phyloP scores from a whole-genome alignment of 2,113 vertebrate species.

The Rhynchopsitta pachyrhyncha region DNA sequence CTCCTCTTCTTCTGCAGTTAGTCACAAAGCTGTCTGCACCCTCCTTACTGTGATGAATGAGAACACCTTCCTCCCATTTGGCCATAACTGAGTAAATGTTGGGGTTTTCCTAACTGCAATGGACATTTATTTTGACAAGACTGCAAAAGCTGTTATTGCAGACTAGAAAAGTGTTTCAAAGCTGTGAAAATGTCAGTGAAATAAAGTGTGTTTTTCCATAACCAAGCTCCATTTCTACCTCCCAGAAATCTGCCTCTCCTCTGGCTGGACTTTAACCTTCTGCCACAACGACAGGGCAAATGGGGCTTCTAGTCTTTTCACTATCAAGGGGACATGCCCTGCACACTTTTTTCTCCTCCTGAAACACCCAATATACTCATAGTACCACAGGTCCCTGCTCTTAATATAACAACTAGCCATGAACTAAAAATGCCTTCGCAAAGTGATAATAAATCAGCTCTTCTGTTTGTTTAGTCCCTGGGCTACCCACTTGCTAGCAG shows the following conservation, averaged over 20 bases:
- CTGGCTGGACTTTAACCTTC: not conserved
- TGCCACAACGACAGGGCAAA: not conserved
- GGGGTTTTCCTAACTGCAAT: not conserved
- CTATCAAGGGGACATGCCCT: not conserved
- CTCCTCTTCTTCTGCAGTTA: not conserved
- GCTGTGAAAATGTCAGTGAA: constrained; percentile 21
- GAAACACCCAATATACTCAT: not conserved
- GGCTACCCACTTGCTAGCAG: not conserved
- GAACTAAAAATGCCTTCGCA: not conserved
- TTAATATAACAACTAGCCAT: not conserved
- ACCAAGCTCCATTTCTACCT: not conserved
- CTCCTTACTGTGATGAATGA: not conserved
- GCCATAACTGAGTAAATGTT: not conserved
- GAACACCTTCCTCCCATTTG: not conserved
- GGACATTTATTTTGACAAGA: not conserved
- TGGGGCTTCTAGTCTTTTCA: not conserved
- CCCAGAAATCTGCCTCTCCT: not conserved
- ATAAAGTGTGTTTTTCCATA: not conserved
- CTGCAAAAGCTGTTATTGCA: not conserved
- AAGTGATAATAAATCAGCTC: not conserved
- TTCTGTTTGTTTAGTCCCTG: not conserved
- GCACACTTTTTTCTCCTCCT: not conserved
- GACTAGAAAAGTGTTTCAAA: not conserved
- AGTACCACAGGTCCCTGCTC: not conserved
- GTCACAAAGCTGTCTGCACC: not conserved